These are phyloP conservation scores for Actenoides lindsayi DNA, from an alignment of 2,113 vertebrate genomes.

Conservation along the genomic window DNA sequence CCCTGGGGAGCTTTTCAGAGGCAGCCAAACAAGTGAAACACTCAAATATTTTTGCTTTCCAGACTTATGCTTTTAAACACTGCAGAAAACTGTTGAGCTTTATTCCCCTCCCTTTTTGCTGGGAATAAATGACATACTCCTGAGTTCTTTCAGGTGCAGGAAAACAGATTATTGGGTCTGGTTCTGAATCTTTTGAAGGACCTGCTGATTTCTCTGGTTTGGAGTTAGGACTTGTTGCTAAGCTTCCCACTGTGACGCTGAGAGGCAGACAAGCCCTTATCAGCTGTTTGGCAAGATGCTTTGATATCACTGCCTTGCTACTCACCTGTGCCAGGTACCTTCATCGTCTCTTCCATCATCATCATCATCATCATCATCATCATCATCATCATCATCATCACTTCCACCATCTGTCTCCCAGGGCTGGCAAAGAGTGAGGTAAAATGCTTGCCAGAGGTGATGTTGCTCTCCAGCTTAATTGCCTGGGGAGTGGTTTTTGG, in stretches of 20 bases:
- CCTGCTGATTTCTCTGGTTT: neutral
- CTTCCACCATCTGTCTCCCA: neutral
- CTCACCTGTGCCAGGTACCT: neutral
- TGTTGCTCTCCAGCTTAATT: neutral
- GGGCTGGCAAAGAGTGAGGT: neutral
- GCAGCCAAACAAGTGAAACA: neutral
- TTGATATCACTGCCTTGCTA: neutral
- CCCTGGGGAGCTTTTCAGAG: neutral
- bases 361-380: neutral
- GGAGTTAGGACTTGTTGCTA: neutral
- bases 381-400: neutral
- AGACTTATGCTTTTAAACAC: rapidly evolving
- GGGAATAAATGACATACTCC: neutral
- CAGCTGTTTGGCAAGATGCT: neutral
- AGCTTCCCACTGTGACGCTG: neutral
- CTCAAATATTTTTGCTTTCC: neutral
- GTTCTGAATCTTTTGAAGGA: neutral
- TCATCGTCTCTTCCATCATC: neutral
- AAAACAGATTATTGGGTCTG: neutral
- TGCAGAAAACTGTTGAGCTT: neutral
- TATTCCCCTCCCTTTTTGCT: neutral
- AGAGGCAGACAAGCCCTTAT: neutral
- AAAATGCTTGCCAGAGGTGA: neutral
- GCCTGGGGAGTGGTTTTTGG: neutral
- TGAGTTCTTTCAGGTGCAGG: neutral